Evolutionary conservation across 1,140 invertebrate genomes (phyloP), one percentile per base, ranked within the genome.

Genomic region (Cyclina sinensis): DNA sequence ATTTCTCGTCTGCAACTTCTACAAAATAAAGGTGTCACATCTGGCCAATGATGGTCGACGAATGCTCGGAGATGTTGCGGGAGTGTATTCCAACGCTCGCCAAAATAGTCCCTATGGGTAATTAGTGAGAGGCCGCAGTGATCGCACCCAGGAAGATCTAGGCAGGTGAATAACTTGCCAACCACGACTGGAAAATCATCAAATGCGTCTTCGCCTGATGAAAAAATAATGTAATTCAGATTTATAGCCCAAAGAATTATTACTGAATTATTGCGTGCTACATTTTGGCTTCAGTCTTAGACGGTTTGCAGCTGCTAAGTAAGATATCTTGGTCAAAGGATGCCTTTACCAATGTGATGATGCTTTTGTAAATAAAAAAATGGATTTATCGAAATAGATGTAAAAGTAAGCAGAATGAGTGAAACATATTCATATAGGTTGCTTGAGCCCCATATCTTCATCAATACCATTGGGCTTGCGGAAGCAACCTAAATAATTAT

Each of bases 111-210:
- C 3, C 73, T 32, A 5, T 91, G 87, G 0, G 91, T 91, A 1
- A 94, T 79, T 9, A 95, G 89, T 0, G 93, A 93, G n/a, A 54
- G 74, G 1, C 91, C 92, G 81, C 94, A 95, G 37, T 94, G 90
- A 24, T 86, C 84, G 74, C 94, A 95, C 0, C 91, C 93, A 24
- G 90, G 91, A 1, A 92, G 35, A 12, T 84, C 27, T 3, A 82
- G 43, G 9, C 87, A 84, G 27, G 54, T 37, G 11, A 93, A 46
- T 7, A 92, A 90, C 54, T 92, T 32, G 12, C 90, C 89, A 14
- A 89, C 51, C 2, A 94, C 92, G 39, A 93, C 90, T 18, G 93
- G 93, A 0, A 87, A 57, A 78, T 94, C 93, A 39, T 91, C 90
- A 65, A 94, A 91, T 46, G 90, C 89, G 4, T 89, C 83, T 4